These are phyloP conservation scores for Siniperca scherzeri DNA, from an alignment of 2,797 vertebrate genomes.

Conservation along the genomic window DNA sequence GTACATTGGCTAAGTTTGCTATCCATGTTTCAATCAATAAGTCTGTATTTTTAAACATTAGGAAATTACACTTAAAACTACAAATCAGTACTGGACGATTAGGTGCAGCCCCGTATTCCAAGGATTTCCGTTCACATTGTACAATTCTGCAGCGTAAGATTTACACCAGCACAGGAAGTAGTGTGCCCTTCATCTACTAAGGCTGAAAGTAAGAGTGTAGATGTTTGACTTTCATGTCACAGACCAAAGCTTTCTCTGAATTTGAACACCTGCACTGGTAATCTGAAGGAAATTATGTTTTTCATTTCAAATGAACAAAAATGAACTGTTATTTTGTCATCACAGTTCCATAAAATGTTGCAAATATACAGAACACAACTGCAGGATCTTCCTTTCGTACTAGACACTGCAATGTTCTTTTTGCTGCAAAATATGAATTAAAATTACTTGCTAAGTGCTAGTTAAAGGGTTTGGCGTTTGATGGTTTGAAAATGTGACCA, in stretches of 20 bases:
- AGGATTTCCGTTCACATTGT: not conserved
- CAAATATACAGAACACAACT: constrained; percentile 4
- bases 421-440: constrained; percentile 22
- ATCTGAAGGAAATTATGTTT: constrained; percentile 43
- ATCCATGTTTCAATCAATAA: constrained; percentile 24
- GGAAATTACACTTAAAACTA: constrained; percentile 20
- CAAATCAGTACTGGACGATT: constrained; percentile 30
- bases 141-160: not conserved
- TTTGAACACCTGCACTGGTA: constrained; percentile 30
- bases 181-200: not conserved
- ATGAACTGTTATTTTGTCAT: constrained; percentile 22
- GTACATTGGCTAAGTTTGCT: not conserved
- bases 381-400: not conserved
- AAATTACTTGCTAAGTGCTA: constrained; percentile 13
- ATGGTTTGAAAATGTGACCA: constrained; percentile 35
- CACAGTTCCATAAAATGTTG: constrained; percentile 1
- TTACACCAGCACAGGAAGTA: no score
- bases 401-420: constrained; percentile 4
- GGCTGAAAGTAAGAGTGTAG: not conserved
- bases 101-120: not conserved
- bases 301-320: constrained; percentile 41
- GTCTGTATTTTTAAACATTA: constrained; percentile 28
- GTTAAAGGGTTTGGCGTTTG: constrained; percentile 25
- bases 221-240: not conserved
- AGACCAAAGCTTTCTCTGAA: not conserved